Conservation (phyloP, 2,113 vertebrate species). For the Raja brachyura region DNA sequence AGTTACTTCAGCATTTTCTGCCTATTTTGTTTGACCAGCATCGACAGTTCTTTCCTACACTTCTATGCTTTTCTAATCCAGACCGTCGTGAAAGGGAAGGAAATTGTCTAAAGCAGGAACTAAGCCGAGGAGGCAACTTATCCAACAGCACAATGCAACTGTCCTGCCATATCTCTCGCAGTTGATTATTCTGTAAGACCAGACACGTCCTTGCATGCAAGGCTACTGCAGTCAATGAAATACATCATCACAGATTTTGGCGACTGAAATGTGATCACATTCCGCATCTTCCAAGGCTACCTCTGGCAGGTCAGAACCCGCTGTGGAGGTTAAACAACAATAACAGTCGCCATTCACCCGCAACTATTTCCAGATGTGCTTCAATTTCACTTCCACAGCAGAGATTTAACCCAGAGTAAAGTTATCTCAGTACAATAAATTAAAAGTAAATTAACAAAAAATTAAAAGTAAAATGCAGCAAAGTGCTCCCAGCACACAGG, state of each 20-base stretch:
- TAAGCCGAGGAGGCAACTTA: background rate
- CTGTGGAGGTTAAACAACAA: background rate
- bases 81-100: background rate
- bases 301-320: background rate
- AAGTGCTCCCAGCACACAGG: background rate
- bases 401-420: background rate
- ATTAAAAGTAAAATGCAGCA: background rate
- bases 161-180: background rate
- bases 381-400: background rate
- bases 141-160: background rate
- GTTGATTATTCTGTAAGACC: background rate
- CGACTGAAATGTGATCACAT: conserved; percentile 20
- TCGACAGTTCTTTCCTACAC: background rate
- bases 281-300: background rate
- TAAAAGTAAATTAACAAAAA: background rate
- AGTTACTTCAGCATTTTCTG: too few relatives aligned
- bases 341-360: background rate
- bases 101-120: background rate
- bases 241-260: conserved; percentile 21
- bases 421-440: background rate
- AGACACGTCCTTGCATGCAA: conserved; percentile 22
- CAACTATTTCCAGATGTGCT: background rate
- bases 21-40: too few relatives aligned
- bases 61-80: background rate
- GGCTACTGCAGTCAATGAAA: conserved; percentile 13